phyloP scores from a whole-genome alignment of 2,113 vertebrate genomes.

The Nesogale talazaci region DNA sequence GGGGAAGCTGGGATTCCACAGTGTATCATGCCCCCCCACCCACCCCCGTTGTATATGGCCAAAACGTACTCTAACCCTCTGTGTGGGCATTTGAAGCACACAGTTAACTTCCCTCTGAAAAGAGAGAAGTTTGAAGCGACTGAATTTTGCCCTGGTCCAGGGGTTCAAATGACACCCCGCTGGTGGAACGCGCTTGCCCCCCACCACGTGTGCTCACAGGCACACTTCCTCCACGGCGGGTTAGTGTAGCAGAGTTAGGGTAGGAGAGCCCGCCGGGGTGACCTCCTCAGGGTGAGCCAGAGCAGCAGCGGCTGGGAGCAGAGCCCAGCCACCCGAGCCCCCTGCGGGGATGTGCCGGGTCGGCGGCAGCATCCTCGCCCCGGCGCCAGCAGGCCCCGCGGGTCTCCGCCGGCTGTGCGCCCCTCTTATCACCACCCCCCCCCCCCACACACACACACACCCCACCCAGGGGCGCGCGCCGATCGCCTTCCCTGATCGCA shows the following conservation, averaged over 20 bases:
- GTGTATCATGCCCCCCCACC: not conserved
- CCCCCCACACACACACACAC: no score
- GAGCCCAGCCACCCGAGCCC: not conserved
- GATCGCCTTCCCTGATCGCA: not conserved
- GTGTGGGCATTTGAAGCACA: not conserved
- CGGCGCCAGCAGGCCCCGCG: no score
- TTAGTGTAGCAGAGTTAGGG: not conserved
- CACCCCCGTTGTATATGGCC: not conserved
- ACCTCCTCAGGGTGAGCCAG: no score
- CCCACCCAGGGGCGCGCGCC: no score
- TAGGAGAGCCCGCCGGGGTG: not conserved
- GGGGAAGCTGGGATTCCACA: not conserved
- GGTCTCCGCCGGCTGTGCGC: no score
- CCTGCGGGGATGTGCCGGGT: not conserved
- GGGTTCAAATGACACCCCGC: not conserved
- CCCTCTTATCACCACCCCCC: no score
- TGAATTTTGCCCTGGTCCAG: not conserved
- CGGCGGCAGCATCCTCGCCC: constrained; percentile 32
- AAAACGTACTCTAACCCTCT: constrained; percentile 24
- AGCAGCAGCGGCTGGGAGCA: no score
- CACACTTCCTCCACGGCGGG: not conserved
- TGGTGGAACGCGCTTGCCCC: not conserved
- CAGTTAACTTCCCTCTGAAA: not conserved
- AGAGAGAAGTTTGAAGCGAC: constrained; percentile 19
- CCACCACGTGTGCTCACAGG: not conserved